Base-by-base conservation (phyloP, 2,797 vertebrate species). In the Hydrophis major region DNA sequence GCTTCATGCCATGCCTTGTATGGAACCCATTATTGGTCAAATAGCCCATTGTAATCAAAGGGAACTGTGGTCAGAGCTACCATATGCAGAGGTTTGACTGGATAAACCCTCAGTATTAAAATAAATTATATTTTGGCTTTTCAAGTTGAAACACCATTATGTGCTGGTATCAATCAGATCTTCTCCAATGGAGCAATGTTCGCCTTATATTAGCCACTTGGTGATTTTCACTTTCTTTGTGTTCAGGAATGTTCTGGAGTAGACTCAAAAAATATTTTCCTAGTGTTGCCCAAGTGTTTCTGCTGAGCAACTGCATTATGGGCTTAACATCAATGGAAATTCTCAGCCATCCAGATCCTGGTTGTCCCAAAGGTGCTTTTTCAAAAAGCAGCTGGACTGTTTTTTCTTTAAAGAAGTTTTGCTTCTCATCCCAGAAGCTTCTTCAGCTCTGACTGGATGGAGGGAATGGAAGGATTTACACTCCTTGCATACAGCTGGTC, bases 11-110 rank as follows among this genome's bases (percentile, higher is more conserved):
- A 89, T 87, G 89, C 61, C 32, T 94, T 95, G 88, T 94, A 94
- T 93, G 95, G 92, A 93, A 94, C 89, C 89, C 88, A 95, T 96
- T 96, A 95, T 95, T 95, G 91, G 59, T 78, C 86, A 61, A 88
- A 93, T 37, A 95, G 69, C 91, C 87, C 93, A 94, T 10, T 90
- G 55, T 95, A 95, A 96, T 96, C 95, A 95, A 95, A 96, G 92
- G 86, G 90, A 66, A 69, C 93, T 96, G 93, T 92, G 66, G 92
- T 91, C 86, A 50, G 93, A 91, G 91, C 61, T 93, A 42, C 74
- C 92, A 20, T 95, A 13, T 27, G 83, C 89, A 89, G 6, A 0
- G 53, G 90, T 95, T 91, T 93, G 90, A 93, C 93, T 83, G 93
- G 93, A 92, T 74, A 93, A 95, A 66, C 87, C 59, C n/a, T 94